phyloP scores from a whole-genome alignment of 2,888 invertebrate species.

The Plagodis pulveraria region DNA sequence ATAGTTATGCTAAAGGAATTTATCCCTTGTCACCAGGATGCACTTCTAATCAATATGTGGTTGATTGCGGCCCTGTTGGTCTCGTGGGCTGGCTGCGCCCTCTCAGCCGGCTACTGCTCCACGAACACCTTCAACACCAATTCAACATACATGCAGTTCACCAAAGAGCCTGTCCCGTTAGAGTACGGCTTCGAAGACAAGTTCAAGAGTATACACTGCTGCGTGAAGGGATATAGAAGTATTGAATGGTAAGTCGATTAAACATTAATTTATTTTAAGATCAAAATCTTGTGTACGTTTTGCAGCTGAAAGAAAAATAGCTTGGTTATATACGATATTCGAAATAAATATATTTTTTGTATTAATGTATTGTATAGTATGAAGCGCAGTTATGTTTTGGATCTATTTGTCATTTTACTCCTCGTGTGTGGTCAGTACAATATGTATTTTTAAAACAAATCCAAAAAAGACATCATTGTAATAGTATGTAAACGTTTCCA shows the following conservation, averaged over 20 bases:
- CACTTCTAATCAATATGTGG: slow-evolving; percentile 58
- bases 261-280: neutral
- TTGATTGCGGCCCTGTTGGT: slow-evolving; percentile 54
- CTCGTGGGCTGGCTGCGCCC: slow-evolving; percentile 49
- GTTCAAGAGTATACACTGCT: slow-evolving; percentile 91
- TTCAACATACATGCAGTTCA: slow-evolving; percentile 88
- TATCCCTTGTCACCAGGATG: slow-evolving; percentile 49
- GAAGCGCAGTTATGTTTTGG: too few species aligned
- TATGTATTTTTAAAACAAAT: too few species aligned
- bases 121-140: slow-evolving; percentile 84
- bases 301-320: too few species aligned
- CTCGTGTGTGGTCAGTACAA: too few species aligned
- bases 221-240: slow-evolving; percentile 90
- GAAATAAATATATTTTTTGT: too few species aligned
- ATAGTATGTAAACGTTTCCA: too few species aligned
- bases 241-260: slow-evolving; percentile 90
- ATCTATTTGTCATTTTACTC: too few species aligned
- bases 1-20: neutral
- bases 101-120: slow-evolving; percentile 83
- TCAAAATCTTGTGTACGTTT: too few species aligned
- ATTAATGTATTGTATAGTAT: too few species aligned
- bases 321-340: too few species aligned
- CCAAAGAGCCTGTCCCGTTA: slow-evolving; percentile 88
- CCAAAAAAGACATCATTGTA: too few species aligned
- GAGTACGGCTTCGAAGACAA: slow-evolving; percentile 89